phyloP scores from a whole-genome alignment of 2,888 invertebrate genomes.

The Oscheius myriophilus region DNA sequence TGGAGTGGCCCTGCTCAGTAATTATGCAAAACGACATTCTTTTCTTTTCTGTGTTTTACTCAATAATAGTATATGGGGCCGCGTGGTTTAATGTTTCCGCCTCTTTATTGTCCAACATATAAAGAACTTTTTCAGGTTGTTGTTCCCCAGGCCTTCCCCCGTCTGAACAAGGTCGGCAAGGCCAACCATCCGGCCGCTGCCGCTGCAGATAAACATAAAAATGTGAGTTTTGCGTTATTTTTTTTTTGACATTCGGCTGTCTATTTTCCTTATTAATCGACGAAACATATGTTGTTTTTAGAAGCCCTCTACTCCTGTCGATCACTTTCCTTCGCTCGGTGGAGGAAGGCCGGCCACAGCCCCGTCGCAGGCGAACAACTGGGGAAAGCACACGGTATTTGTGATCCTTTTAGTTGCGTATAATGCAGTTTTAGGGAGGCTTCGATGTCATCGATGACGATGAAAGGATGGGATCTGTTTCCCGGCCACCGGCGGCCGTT shows the following conservation, averaged over 20 bases:
- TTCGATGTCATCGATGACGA: slow-evolving; percentile 39
- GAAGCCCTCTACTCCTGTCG: slow-evolving; percentile 25
- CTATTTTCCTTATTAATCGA: too few species aligned
- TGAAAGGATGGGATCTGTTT: slow-evolving; percentile 21
- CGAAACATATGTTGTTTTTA: too few species aligned
- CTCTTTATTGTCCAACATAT: too few species aligned
- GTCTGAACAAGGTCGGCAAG: slow-evolving; percentile 42
- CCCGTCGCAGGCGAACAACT: slow-evolving; percentile 13
- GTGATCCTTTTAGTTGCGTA: not conserved
- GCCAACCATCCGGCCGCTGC: not conserved
- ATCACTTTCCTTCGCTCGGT: slow-evolving; percentile 47
- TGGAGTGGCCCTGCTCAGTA: not conserved
- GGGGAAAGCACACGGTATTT: slow-evolving; percentile 36
- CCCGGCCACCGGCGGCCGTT: slow-evolving; percentile 7
- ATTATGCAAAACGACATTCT: not conserved
- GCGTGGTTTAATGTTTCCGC: too few species aligned
- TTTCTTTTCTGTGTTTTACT: not conserved
- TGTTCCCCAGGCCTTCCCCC: slow-evolving; percentile 47
- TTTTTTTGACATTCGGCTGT: too few species aligned
- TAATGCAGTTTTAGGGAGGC: slow-evolving; percentile 18
- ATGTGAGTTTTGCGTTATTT: slow-evolving; percentile 8
- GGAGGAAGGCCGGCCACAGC: slow-evolving; percentile 22
- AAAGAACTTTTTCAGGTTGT: slow-evolving; percentile 20
- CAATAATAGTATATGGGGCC: too few species aligned
- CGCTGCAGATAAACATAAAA: not conserved